Percentiles rank a stretch among this genome's conserved stretches.
Conservation (phyloP, 2,888 invertebrate genomes). For the Axea sp. region DNA sequence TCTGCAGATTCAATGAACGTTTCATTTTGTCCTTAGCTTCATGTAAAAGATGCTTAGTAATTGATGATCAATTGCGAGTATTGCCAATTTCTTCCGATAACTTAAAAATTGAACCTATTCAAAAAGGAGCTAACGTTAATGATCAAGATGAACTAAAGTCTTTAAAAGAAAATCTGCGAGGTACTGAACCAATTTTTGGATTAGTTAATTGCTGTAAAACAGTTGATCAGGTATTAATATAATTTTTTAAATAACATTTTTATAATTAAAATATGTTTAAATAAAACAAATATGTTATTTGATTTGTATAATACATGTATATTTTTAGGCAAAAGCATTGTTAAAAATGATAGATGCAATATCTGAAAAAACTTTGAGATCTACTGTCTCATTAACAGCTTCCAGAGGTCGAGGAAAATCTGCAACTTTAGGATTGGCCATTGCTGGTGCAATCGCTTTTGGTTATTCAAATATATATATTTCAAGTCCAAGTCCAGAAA, state of each 20-base stretch:
- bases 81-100: constrained; percentile 95
- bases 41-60: constrained; percentile 82
- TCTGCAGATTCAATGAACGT: constrained; percentile 83
- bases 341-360: constrained; percentile 96
- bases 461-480: constrained; percentile 97
- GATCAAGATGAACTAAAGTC: constrained; percentile 84
- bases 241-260: background rate
- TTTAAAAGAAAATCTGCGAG: constrained; percentile 90
- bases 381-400: constrained; percentile 97
- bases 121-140: constrained; percentile 80
- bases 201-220: constrained; percentile 94
- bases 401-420: constrained; percentile 99
- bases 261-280: no score
- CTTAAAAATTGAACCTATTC: constrained; percentile 88
- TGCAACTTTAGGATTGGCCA: constrained; percentile 95
- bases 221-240: constrained; percentile 63
- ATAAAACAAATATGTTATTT: no score
- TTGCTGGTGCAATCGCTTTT: constrained; percentile 91
- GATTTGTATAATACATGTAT: no score
- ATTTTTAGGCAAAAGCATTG: constrained; percentile 87
- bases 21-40: constrained; percentile 94
- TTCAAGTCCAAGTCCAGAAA: constrained; percentile 98
- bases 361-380: constrained; percentile 92
- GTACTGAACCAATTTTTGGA: constrained; percentile 94
- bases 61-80: constrained; percentile 81